These are phyloP conservation scores for Harmothoe impar DNA, from an alignment of 2,888 invertebrate genomes.

Conservation along the genomic window DNA sequence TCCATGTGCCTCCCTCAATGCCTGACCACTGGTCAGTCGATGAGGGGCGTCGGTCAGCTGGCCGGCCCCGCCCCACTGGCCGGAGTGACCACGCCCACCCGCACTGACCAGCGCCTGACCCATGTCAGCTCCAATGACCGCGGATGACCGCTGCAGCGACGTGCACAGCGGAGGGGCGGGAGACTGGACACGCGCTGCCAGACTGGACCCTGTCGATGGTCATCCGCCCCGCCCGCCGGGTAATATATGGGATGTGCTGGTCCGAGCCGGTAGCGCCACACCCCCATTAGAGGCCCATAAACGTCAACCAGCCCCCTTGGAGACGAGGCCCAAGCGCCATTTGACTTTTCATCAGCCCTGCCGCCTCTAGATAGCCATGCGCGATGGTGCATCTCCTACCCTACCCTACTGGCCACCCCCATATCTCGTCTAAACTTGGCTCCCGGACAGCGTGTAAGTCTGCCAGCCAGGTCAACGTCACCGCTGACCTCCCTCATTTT, in stretches of 20 bases:
- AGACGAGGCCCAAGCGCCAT: conserved; percentile 27
- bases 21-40: neutral
- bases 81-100: conserved; percentile 41
- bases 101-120: conserved; percentile 55
- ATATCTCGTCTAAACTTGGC: neutral
- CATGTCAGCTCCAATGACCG: conserved; percentile 47
- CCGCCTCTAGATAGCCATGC: conserved; percentile 29
- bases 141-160: neutral
- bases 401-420: neutral
- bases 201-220: conserved; percentile 9
- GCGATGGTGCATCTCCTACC: neutral
- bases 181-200: conserved; percentile 3
- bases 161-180: neutral
- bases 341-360: conserved; percentile 48
- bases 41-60: conserved; percentile 44
- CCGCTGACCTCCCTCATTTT: neutral
- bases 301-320: conserved; percentile 16
- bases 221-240: neutral
- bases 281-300: conserved; percentile 47
- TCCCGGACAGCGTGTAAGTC: neutral
- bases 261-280: neutral
- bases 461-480: neutral
- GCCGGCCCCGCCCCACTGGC: conserved; percentile 12
- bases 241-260: conserved; percentile 18
- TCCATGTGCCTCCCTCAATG: neutral